Evolutionary conservation across 1,140 invertebrate species (phyloP).

Genomic region (Adelges cooleyi): DNA sequence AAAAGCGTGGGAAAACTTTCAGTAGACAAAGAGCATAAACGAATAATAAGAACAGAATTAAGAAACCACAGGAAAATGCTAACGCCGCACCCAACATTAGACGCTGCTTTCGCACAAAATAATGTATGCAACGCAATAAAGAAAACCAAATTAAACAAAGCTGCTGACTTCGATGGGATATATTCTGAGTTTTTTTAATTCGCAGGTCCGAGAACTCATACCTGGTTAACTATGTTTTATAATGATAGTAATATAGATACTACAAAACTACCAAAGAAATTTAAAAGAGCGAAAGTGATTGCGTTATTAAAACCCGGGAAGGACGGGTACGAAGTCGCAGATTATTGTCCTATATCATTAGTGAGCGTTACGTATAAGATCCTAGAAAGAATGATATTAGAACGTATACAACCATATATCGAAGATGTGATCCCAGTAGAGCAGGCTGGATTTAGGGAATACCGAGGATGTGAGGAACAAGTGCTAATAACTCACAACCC

Average conservation of each 20-base stretch:
- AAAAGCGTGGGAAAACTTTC: not conserved
- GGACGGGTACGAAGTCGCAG: slow-evolving; percentile 10
- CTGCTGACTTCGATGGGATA: slow-evolving; percentile 10
- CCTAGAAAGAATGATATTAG: slow-evolving; percentile 25
- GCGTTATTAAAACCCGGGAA: slow-evolving; percentile 25
- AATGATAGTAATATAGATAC: not conserved
- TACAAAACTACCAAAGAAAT: slow-evolving; percentile 20
- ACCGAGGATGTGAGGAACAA: slow-evolving; percentile 10
- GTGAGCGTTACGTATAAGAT: slow-evolving; percentile 25
- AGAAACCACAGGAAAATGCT: slow-evolving; percentile 2
- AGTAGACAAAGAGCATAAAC: slow-evolving; percentile 6
- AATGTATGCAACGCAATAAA: slow-evolving; percentile 1
- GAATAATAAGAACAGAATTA: slow-evolving; percentile 1
- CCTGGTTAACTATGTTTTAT: not conserved
- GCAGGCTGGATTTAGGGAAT: slow-evolving; percentile 25
- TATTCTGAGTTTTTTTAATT: not conserved
- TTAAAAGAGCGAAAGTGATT: slow-evolving; percentile 19
- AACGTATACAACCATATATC: slow-evolving; percentile 11
- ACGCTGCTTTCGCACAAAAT: not conserved
- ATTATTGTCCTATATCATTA: slow-evolving; percentile 25
- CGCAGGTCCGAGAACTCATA: not conserved
- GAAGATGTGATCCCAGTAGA: not conserved
- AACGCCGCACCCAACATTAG: not conserved
- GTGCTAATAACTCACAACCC: slow-evolving; percentile 26
- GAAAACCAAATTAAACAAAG: slow-evolving; percentile 16